phyloP scores from a whole-genome alignment of 2,113 vertebrate genomes.

The Apteryx owenii region DNA sequence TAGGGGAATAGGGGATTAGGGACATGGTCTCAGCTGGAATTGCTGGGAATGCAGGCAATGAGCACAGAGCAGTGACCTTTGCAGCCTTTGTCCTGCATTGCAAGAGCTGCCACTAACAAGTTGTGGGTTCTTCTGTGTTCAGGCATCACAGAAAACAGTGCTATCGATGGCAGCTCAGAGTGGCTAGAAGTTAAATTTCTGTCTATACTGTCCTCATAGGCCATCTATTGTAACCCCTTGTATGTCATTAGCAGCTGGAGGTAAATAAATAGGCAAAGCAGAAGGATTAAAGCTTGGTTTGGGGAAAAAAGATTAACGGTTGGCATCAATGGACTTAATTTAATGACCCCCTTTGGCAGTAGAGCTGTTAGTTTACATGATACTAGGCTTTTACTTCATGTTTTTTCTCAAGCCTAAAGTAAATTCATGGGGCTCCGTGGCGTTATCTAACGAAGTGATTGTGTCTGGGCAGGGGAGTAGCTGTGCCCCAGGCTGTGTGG shows the following conservation, averaged over 20 bases:
- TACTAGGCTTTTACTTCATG: not conserved
- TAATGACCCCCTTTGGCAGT: not conserved
- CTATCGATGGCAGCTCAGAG: not conserved
- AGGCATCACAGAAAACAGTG: not conserved
- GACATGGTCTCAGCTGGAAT: not conserved
- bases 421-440: not conserved
- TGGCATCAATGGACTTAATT: not conserved
- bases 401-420: not conserved
- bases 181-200: not conserved
- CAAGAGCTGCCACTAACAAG: accelerated
- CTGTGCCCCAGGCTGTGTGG: not conserved
- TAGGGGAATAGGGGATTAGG: not conserved
- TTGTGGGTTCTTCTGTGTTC: not conserved
- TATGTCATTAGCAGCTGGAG: not conserved
- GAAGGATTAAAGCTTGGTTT: not conserved
- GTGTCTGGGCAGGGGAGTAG: not conserved
- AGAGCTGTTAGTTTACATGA: not conserved
- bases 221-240: not conserved
- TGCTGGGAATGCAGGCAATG: not conserved
- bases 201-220: not conserved
- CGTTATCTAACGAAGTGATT: not conserved
- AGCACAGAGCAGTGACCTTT: not conserved
- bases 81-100: not conserved
- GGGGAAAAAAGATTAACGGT: not conserved
- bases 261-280: not conserved